Base-by-base conservation (phyloP, 2,888 invertebrate species). In the Trissoscelio sp. region DNA sequence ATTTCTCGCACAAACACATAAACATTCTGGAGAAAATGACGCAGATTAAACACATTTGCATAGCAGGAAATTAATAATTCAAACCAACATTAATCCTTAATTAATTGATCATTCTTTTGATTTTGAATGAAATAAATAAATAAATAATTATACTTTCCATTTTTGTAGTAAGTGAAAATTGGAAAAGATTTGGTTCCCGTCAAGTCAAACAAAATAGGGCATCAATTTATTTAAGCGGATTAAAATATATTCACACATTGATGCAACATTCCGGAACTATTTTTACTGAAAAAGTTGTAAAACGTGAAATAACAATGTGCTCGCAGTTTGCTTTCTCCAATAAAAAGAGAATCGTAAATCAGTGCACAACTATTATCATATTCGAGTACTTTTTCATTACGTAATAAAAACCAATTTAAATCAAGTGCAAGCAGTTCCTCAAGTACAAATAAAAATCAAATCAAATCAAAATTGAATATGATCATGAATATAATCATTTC, bases 261-360 rank as follows among this genome's bases (percentile, higher is more conserved):
- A 18, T 51, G 28, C 69, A 69, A 60, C 53, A 60, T 22, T 44
- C 34, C 60, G 51, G 53, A 69, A 77, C 48, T 67, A 46, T 31
- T 67, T 77, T 69, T 58, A 60, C 18, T 67, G 24, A 31, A 67
- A 53, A 28, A 28, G 42, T n/a, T 39, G 37, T 57, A n/a, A 64
- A 66, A 64, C 37, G 22, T 74, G 74, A 39, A 66, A 55, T 20
- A 64, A 64, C 62, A 46, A 55, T 62, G 62, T 62, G 24, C 5
- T 31, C 34, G 53, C 24, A 7, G 24, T 53, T 60, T 69, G 46
- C 77, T 78, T 78, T 78, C 77, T 34, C 46, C 46, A 44, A 69
- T 69, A 77, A 74, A 77, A 62, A 67, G 9, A 31, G 55, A 37
- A 51, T 9, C 53, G 34, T 77, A 77, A 77, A 69, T 67, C 66